Conservation (phyloP, 1,140 invertebrate genomes). For the Carcinoscorpius rotundicauda region DNA sequence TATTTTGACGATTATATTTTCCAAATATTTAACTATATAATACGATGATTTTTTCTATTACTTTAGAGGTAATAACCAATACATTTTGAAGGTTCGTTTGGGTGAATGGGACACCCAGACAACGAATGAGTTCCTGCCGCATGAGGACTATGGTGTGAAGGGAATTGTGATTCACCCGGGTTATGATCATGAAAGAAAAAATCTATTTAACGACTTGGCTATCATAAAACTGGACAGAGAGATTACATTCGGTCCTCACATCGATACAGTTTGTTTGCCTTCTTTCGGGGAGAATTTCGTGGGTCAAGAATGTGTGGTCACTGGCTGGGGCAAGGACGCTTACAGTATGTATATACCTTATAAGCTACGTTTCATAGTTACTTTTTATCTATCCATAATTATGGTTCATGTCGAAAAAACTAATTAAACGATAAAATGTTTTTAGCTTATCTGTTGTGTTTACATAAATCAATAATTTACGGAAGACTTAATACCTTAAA, state of each 20-base stretch:
- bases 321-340: slow-evolving; percentile 64
- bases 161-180: slow-evolving; percentile 42
- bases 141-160: slow-evolving; percentile 53
- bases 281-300: slow-evolving; percentile 25
- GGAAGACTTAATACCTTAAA: no score
- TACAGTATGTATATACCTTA: slow-evolving; percentile 43
- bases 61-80: no score
- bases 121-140: slow-evolving; percentile 50
- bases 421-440: no score
- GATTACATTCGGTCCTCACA: slow-evolving; percentile 46
- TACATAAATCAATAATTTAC: no score
- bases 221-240: slow-evolving; percentile 45
- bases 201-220: slow-evolving; percentile 53
- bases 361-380: no score
- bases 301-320: slow-evolving; percentile 47
- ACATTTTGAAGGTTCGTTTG: slow-evolving; percentile 29
- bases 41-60: no score
- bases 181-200: slow-evolving; percentile 28
- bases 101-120: slow-evolving; percentile 71
- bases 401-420: no score
- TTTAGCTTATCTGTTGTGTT: no score
- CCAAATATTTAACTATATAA: no score
- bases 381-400: no score
- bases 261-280: slow-evolving; percentile 57
- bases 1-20: no score